Evolutionary conservation across 2,797 vertebrate species (phyloP), one percentile per base, ranked within the genome.

Genomic region (Sebastes oblongus): DNA sequence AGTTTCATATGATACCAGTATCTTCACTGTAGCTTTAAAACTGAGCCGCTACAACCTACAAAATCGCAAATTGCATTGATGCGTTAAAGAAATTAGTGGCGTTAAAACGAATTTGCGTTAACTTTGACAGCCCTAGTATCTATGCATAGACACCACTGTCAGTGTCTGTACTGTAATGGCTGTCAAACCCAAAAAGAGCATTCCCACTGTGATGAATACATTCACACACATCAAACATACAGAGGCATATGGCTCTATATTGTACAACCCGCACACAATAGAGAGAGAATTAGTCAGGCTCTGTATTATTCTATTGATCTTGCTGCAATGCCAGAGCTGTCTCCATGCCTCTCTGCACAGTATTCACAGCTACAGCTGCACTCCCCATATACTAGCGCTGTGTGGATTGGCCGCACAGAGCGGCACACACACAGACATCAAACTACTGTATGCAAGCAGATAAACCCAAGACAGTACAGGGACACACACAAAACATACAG

Each of bases 291-390:
- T 82, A 83, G 50, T 75, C 67, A 34, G 75, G 66, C 81, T 86
- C 58, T 71, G 67, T 79, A 42, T 84, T 83, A 58, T 83, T 85
- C 54, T 86, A 90, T 91, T 86, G 87, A 91, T 93, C 82, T 86
- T 10, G 6, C 80, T 89, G 91, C 86, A 80, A 77, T 55, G 77
- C 76, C 80, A 56, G 72, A 74, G 77, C 52, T 71, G 73, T 70
- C 58, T 82, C 69, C 75, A 62, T 84, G 66, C 78, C 42, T 78
- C 80, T 69, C 39, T 77, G 22, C 67, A 66, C 86, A 66, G 60
- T 75, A 65, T 69, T 88, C 85, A 88, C 84, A 83, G 71, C 81
- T 80, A 62, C 82, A 78, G 74, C 52, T 62, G 86, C 58, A 77
- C 66, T 69, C 66, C 10, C 25, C 27, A 14, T 34, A 16, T 13